phyloP scores from a whole-genome alignment of 2,888 invertebrate genomes.

The Oxyscelio sp. region DNA sequence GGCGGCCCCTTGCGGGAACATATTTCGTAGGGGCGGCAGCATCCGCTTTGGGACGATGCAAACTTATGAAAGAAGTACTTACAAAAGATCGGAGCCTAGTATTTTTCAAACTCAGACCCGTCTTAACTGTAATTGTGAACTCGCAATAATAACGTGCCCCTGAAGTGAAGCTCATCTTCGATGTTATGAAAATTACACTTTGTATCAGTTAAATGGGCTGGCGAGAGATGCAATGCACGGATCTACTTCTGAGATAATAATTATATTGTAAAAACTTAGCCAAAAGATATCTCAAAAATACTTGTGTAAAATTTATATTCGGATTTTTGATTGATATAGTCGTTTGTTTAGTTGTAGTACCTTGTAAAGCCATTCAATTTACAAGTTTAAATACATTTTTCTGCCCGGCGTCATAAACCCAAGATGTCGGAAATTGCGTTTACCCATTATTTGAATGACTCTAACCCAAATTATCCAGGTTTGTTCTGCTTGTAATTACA shows the following conservation, averaged over 20 bases:
- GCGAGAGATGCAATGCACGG: conserved; percentile 30
- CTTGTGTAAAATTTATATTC: not conserved
- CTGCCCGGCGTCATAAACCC: too few species aligned
- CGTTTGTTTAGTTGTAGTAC: too few species aligned
- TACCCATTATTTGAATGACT: not conserved
- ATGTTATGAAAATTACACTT: conserved; percentile 55
- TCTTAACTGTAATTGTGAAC: conserved; percentile 58
- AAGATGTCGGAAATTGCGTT: too few species aligned
- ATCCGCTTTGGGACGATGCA: conserved; percentile 53
- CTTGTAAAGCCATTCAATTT: too few species aligned
- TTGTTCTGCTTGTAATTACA: conserved; percentile 60
- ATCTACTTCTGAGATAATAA: conserved; percentile 43
- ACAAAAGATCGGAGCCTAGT: conserved; percentile 54
- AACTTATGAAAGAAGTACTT: conserved; percentile 46
- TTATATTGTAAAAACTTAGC: conserved; percentile 30
- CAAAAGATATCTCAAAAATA: not conserved
- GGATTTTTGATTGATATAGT: too few species aligned
- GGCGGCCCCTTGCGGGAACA: too few species aligned
- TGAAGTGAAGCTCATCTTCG: conserved; percentile 35
- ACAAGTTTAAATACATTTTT: not conserved
- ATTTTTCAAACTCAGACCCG: conserved; percentile 42
- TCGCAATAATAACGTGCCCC: conserved; percentile 37
- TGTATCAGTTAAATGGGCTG: conserved; percentile 61
- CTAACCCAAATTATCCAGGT: conserved; percentile 43
- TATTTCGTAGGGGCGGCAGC: conserved; percentile 44